These are phyloP conservation scores for Euphydryas editha DNA, from an alignment of 2,888 invertebrate genomes.

Conservation along the genomic window DNA sequence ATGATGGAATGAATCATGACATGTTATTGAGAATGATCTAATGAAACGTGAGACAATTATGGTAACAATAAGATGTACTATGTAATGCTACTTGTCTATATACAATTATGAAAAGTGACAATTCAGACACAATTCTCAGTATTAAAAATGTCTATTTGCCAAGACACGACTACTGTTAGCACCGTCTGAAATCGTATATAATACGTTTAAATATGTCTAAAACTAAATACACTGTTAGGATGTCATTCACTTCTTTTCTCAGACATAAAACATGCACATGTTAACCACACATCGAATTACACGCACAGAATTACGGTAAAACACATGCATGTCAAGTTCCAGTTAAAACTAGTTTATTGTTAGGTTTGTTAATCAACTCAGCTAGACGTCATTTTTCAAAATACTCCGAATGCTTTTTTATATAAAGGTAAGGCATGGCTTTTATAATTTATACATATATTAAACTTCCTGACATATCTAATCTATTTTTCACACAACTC, in stretches of 20 bases:
- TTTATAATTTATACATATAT: no score
- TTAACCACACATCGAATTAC: conserved; percentile 44
- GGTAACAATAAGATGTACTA: background rate
- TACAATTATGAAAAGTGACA: background rate
- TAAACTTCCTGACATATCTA: no score
- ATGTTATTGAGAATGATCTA: conserved; percentile 15
- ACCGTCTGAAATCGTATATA: conserved; percentile 18
- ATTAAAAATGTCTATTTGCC: background rate
- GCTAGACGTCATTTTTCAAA: background rate
- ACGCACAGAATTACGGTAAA: conserved; percentile 41
- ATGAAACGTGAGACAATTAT: conserved; percentile 11
- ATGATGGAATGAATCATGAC: conserved; percentile 11
- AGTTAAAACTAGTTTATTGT: conserved; percentile 15
- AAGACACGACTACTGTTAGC: conserved; percentile 35
- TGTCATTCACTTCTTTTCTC: conserved; percentile 81
- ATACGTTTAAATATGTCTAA: conserved; percentile 14
- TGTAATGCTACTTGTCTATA: background rate
- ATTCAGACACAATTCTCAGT: background rate
- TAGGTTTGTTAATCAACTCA: conserved; percentile 8
- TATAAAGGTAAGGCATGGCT: background rate
- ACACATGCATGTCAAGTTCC: conserved; percentile 42
- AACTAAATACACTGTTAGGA: conserved; percentile 48
- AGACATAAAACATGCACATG: conserved; percentile 56
- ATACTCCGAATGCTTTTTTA: background rate
- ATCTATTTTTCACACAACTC: no score